Base-by-base conservation (phyloP, 2,888 invertebrate species). In the Megalurothrips usitatus region DNA sequence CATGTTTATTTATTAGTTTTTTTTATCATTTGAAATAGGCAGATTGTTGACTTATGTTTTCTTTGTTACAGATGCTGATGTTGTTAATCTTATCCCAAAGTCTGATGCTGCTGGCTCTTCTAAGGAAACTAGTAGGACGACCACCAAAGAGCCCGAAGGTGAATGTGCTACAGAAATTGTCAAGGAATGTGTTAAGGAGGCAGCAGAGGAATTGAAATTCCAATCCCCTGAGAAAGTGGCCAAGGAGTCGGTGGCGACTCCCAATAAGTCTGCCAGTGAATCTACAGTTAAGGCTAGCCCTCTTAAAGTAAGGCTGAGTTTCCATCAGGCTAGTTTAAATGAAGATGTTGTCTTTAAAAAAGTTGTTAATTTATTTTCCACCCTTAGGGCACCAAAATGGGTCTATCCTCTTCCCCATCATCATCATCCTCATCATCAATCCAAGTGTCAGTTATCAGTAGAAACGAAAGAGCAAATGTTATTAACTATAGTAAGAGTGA, bases 401-500 rank as follows among this genome's bases (percentile, higher is more conserved):
- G 17, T 6, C 58, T 26, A 75, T 75, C 68, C 26, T 1, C 68
- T 68, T n/a, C 68, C 9, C 17, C 52, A 52, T 52, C 52, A 52
- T 52, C 58, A 14, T 43, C 34, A 43, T 19, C 58, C 0, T 58
- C 58, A 58, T 75, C 68, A 26, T 75, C 68, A 23, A 75, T 75
- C 26, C 68, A 75, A 12, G 68, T 75, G 23, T 75, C 68, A 23
- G 68, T 75, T 1, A 75, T 75, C 23, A 75, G 68, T 9, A 75
- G 68, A 75, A 75, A 75, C 26, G 68, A 75, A 75, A 8, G 68
- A 75, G 68, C 26, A 12, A 75, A 75, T 75, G 68, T 75, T 10
- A 75, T 75, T 6, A 75, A 23, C 26, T 75, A 75, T 75, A 75
- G 68, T 26, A 75, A 75, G 26, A 75, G 68, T 75, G 68, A 75